phyloP scores from a whole-genome alignment of 2,888 invertebrate species.

The Drosophila yooni region DNA sequence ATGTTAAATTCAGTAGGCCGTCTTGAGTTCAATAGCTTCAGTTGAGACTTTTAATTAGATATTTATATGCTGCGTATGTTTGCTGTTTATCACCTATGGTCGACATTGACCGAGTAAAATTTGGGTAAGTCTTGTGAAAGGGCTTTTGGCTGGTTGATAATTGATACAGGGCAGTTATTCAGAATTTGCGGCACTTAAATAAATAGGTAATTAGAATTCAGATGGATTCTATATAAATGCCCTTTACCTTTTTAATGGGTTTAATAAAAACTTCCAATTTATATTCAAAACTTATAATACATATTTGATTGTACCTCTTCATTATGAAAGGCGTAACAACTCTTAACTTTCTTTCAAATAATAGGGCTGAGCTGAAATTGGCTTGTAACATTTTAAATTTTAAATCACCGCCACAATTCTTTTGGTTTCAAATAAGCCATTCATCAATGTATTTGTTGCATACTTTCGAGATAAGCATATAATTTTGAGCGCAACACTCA shows the following conservation, averaged over 20 bases:
- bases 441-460: not conserved
- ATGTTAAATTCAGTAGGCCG: not conserved
- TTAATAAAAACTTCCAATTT: not conserved
- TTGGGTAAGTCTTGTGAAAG: conserved; percentile 23
- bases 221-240: not conserved
- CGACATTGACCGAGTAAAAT: conserved; percentile 70
- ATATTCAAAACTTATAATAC: not conserved
- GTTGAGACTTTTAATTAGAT: conserved; percentile 34
- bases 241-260: not conserved
- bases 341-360: not conserved
- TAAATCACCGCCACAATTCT: not conserved
- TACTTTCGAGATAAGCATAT: conserved; percentile 6
- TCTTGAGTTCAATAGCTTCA: conserved; percentile 56
- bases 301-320: not conserved
- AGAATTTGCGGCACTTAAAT: not conserved
- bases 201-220: not conserved
- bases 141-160: conserved; percentile 8
- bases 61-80: conserved; percentile 55
- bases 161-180: conserved; percentile 11
- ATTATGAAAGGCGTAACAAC: not conserved
- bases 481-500: accelerated
- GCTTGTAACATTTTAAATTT: not conserved
- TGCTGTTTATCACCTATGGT: conserved; percentile 16
- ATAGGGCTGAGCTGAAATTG: not conserved
- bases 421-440: not conserved